Conservation (phyloP, 2,113 vertebrate species). For the Anser cygnoides region DNA sequence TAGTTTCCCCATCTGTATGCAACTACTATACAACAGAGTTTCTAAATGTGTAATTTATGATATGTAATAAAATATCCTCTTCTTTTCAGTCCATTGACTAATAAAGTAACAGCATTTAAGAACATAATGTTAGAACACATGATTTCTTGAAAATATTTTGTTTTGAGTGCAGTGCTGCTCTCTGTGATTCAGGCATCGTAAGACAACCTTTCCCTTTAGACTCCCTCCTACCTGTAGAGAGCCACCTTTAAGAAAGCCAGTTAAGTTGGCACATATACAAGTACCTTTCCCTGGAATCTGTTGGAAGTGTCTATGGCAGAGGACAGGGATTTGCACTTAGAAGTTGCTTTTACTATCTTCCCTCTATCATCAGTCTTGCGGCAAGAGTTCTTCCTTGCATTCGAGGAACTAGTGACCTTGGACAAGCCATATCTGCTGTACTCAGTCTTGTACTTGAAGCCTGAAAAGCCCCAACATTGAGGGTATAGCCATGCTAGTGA, state of each 20-base stretch:
- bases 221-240: not conserved
- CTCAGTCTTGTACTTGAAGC: not conserved
- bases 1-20: not conserved
- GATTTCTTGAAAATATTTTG: not conserved
- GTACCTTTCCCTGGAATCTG: not conserved
- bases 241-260: not conserved
- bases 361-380: not conserved
- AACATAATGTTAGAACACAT: conserved; percentile 33
- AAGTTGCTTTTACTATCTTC: not conserved
- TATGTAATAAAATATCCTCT: not conserved
- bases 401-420: not conserved
- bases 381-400: not conserved
- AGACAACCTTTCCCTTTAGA: not conserved
- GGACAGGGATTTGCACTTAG: not conserved
- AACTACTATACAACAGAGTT: conserved; percentile 12
- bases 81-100: conserved; percentile 46
- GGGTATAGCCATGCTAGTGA: not conserved
- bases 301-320: not conserved
- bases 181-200: not conserved
- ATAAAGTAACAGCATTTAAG: conserved; percentile 23
- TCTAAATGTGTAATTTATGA: conserved; percentile 22
- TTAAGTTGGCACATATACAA: not conserved
- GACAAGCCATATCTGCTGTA: not conserved
- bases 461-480: not conserved
- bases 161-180: not conserved